These are phyloP conservation scores for Pygocentrus nattereri DNA, from an alignment of 2,797 vertebrate species.

Conservation along the genomic window DNA sequence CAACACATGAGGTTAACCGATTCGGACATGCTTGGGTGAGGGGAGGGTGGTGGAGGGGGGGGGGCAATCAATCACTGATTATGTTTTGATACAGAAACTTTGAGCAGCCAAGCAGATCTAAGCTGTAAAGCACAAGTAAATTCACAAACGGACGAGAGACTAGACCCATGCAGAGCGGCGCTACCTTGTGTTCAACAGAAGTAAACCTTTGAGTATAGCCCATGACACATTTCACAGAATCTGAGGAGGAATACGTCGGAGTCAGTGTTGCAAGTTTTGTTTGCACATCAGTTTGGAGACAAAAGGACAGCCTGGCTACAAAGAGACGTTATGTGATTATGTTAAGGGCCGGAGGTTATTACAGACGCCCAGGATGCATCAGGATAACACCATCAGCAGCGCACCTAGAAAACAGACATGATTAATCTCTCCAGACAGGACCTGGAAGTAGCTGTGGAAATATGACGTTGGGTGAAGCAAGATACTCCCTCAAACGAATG, in stretches of 20 bases:
- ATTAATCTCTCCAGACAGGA: slow-evolving; percentile 13
- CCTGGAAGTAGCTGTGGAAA: slow-evolving; percentile 34
- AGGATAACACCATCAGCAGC: not conserved
- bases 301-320: slow-evolving; percentile 30
- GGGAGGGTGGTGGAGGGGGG: slow-evolving; percentile 19
- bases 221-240: slow-evolving; percentile 88
- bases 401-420: slow-evolving; percentile 15
- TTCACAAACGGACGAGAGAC: slow-evolving; percentile 83
- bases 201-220: slow-evolving; percentile 99
- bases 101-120: slow-evolving; percentile 93
- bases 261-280: slow-evolving; percentile 70
- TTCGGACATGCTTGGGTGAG: slow-evolving; percentile 80
- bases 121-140: slow-evolving; percentile 88
- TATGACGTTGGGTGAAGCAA: not conserved
- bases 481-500: too few relatives aligned
- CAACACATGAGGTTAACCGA: slow-evolving; percentile 71
- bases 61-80: slow-evolving; percentile 79
- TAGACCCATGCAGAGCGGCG: slow-evolving; percentile 87
- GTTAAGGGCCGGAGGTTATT: not conserved
- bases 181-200: slow-evolving; percentile 86
- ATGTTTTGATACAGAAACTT: slow-evolving; percentile 81
- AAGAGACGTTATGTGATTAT: slow-evolving; percentile 14
- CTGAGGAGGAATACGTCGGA: slow-evolving; percentile 79
- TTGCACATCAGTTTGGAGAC: slow-evolving; percentile 16
- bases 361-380: too few relatives aligned